Conservation (phyloP, 2,888 invertebrate genomes). For the Cylloceria caligata region DNA sequence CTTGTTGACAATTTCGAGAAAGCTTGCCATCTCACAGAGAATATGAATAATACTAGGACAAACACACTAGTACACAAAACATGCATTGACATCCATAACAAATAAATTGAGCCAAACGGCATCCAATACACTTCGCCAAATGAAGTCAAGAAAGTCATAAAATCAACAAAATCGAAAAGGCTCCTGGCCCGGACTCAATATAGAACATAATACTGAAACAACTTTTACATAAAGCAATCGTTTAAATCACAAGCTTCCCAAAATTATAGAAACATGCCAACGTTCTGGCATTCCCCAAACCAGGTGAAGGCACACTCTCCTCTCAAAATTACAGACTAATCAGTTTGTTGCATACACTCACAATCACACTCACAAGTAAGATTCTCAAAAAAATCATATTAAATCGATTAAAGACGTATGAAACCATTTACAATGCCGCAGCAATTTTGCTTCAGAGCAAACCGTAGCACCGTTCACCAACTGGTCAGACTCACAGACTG, state of each 20-base stretch:
- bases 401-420: conserved; percentile 27
- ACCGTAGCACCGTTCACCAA: conserved; percentile 70
- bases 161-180: conserved; percentile 59
- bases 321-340: conserved; percentile 70
- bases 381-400: conserved; percentile 69
- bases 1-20: conserved; percentile 62
- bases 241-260: conserved; percentile 70
- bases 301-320: conserved; percentile 59
- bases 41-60: conserved; percentile 26
- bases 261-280: conserved; percentile 69
- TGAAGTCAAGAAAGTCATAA: conserved; percentile 29
- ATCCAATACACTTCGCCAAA: not conserved
- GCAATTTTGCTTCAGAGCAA: conserved; percentile 71
- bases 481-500: conserved; percentile 67
- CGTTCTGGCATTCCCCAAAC: conserved; percentile 70
- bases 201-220: conserved; percentile 69
- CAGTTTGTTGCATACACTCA: conserved; percentile 62
- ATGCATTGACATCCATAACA: conserved; percentile 14
- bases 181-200: conserved; percentile 66
- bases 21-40: conserved; percentile 58
- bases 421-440: conserved; percentile 47
- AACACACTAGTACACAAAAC: conserved; percentile 15
- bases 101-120: not conserved
- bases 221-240: conserved; percentile 70
- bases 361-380: too few relatives aligned